Percentiles rank a stretch among this genome's conserved stretches.
phyloP scores from a whole-genome alignment of 1,140 invertebrate genomes.

The Euwallacea fornicatus region DNA sequence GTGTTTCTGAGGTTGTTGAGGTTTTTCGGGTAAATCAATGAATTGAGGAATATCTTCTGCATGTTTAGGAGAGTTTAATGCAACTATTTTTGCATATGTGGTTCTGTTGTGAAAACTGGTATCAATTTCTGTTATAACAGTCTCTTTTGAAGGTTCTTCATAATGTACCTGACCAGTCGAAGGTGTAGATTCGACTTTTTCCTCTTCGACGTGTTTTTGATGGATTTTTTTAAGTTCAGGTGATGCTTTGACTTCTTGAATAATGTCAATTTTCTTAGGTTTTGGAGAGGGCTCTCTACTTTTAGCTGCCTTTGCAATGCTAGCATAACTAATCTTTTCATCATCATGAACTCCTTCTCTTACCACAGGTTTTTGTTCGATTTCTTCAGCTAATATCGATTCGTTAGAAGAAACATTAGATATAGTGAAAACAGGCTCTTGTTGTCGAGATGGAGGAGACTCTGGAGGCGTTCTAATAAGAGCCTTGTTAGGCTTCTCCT shows the following conservation, averaged over 20 bases:
- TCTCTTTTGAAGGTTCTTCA: conserved; percentile 3
- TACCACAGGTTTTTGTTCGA: too few species aligned
- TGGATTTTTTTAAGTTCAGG: background rate
- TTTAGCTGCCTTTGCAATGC: conserved; percentile 33
- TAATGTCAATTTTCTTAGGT: background rate
- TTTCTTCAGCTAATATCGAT: too few species aligned
- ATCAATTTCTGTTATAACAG: background rate
- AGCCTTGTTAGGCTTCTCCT: too few species aligned
- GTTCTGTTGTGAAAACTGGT: conserved; percentile 2
- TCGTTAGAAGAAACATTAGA: too few species aligned
- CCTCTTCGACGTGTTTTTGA: background rate
- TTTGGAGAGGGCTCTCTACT: conserved; percentile 42
- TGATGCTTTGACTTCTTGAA: background rate
- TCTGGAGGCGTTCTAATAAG: too few species aligned
- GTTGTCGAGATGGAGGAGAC: too few species aligned
- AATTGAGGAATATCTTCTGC: too few species aligned
- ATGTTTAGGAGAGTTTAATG: conserved; percentile 23
- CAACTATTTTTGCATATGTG: conserved; percentile 37
- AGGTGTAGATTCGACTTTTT: background rate
- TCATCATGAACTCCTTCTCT: conserved; percentile 15
- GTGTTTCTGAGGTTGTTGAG: too few species aligned
- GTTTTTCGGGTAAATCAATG: too few species aligned
- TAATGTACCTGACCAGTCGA: background rate
- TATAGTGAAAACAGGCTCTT: too few species aligned
- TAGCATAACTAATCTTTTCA: conserved; percentile 38